Base-by-base conservation (phyloP, 1,140 invertebrate species). In the Nylanderia fulva region DNA sequence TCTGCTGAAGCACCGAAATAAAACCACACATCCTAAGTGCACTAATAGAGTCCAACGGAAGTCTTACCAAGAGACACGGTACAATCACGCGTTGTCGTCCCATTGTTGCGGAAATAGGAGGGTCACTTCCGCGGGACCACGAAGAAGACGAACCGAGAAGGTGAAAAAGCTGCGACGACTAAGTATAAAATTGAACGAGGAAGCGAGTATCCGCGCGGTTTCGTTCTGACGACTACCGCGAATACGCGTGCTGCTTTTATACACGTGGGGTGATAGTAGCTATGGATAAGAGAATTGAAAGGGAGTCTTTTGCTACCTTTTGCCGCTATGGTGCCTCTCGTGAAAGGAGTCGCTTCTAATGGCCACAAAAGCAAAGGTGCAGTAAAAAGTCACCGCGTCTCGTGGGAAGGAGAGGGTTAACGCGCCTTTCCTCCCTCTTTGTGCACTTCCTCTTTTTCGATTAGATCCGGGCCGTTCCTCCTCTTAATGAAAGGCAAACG, bases 281-380 rank as follows among this genome's bases (percentile, higher is more conserved):
- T 24, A 39, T 48, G 87, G 82, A 89, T 90, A 88, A 91, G 90
- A 91, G 90, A 91, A 91, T n/a, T 89, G 90, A 90, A 91, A 91
- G 90, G 89, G 85, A 90, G 68, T 72, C 84, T 85, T 85, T 90
- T 74, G 83, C 77, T 72, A 84, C 56, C 52, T 56, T 45, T 5
- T 60, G 27, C 11, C 45, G 39, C 39, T 33, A 63, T 45, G 42
- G 42, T 15, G 42, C 71, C n/a, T n/a, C n/a, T 71, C 71, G 89
- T 90, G 89, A 90, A 90, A 90, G 89, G 89, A 85, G 63, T 36
- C 39, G 77, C 24, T n/a, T 11, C 4, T 86, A 89, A 89, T 89
- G 15, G 74, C 21, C 52, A 58, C 74, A 48, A 48, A 48, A 4
- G 7, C 39, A n/a, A n/a, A n/a, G 48, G 15, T 68, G 42, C n/a